phyloP scores from a whole-genome alignment of 2,797 vertebrate genomes.

The Ctenochaetus hawaiiensis region DNA sequence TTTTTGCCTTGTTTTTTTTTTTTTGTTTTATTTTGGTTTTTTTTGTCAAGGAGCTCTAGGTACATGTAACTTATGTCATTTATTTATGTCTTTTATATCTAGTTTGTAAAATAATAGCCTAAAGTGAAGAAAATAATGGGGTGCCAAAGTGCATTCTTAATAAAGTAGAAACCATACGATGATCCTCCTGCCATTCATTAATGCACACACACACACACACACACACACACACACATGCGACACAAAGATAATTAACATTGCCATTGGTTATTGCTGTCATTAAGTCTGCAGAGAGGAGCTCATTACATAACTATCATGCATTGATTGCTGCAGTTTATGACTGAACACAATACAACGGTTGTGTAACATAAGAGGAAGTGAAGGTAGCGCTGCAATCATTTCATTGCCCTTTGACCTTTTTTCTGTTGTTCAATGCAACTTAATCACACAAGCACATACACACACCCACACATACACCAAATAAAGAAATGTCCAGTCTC shows the following conservation, averaged over 20 bases:
- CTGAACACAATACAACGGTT: slow-evolving; percentile 45
- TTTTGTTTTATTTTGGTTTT: slow-evolving; percentile 76
- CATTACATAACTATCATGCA: slow-evolving; percentile 52
- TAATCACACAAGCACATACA: too few relatives aligned
- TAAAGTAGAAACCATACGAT: slow-evolving; percentile 95
- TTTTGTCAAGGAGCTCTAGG: slow-evolving; percentile 92
- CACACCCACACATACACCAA: not conserved
- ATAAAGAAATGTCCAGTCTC: slow-evolving; percentile 1
- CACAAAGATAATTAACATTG: slow-evolving; percentile 6
- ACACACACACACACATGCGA: slow-evolving; percentile 7
- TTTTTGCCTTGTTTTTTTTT: slow-evolving; percentile 70
- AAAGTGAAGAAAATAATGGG: slow-evolving; percentile 82
- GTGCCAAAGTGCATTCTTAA: slow-evolving; percentile 92
- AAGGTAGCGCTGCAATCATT: slow-evolving; percentile 23
- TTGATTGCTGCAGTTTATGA: slow-evolving; percentile 56
- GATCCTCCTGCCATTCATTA: slow-evolving; percentile 46
- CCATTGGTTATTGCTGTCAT: slow-evolving; percentile 36
- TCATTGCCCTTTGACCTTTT: not conserved
- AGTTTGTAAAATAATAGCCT: slow-evolving; percentile 97
- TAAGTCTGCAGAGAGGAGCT: slow-evolving; percentile 30
- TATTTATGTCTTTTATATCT: slow-evolving; percentile 99
- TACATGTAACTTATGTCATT: slow-evolving; percentile 99
- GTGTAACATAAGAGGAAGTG: slow-evolving; percentile 21
- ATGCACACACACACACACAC: slow-evolving; percentile 12
- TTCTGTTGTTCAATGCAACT: too few relatives aligned